Conservation (phyloP, 2,888 invertebrate genomes). For the Eilema sororculum region DNA sequence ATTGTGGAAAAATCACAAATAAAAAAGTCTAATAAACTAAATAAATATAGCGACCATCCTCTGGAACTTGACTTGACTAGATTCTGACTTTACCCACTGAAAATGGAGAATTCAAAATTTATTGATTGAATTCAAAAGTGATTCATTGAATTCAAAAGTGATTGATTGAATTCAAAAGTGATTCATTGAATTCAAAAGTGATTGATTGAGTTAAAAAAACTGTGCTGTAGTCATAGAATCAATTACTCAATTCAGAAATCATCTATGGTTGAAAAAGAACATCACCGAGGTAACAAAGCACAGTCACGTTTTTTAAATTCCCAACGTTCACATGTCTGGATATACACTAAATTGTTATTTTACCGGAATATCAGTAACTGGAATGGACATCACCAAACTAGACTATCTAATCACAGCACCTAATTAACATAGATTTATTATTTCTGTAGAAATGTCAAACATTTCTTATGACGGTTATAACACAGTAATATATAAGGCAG, state of each 20-base stretch:
- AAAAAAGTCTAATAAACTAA: conserved; percentile 1
- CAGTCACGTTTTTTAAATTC: not conserved
- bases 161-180: too few relatives aligned
- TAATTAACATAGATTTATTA: conserved; percentile 56
- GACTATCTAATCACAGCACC: conserved; percentile 78
- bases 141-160: too few relatives aligned
- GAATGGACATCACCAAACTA: conserved; percentile 77
- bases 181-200: too few relatives aligned
- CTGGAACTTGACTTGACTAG: too few relatives aligned
- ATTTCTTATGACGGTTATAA: conserved; percentile 69
- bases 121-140: too few relatives aligned
- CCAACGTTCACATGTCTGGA: not conserved
- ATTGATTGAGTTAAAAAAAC: too few relatives aligned
- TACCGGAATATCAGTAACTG: conserved; percentile 43
- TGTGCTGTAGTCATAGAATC: too few relatives aligned
- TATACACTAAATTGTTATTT: not conserved
- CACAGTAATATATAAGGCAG: conserved; percentile 74
- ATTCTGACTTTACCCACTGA: too few relatives aligned
- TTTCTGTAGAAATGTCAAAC: conserved; percentile 75
- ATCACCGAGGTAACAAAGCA: not conserved
- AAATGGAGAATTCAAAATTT: too few relatives aligned
- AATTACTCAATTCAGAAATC: too few relatives aligned
- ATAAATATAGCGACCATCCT: not conserved
- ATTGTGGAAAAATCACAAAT: not conserved
- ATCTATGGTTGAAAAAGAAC: too few relatives aligned